These are phyloP conservation scores for Pipistrellus kuhlii DNA, from an alignment of 2,797 vertebrate genomes.

Conservation along the genomic window DNA sequence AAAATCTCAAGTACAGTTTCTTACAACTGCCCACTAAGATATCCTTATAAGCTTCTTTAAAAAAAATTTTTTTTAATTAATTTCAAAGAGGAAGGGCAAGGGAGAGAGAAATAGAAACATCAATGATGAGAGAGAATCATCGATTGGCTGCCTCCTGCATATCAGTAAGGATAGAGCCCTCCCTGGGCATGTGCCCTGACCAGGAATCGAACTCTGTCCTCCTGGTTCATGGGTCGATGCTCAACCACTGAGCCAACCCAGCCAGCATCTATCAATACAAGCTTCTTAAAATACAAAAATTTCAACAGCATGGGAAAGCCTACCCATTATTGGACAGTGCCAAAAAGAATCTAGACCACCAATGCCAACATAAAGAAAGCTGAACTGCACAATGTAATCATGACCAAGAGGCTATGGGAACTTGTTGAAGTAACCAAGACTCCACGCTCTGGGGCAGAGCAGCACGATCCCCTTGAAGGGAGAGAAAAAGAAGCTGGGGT, in stretches of 20 bases:
- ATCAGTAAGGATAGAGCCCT: no score
- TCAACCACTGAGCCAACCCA: no score
- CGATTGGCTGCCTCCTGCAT: no score
- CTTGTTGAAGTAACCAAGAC: neutral
- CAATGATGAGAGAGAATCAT: no score
- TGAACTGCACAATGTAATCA: neutral
- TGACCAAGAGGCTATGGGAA: neutral
- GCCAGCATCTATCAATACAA: neutral
- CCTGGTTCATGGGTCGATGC: no score
- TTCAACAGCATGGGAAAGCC: neutral
- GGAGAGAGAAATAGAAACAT: no score
- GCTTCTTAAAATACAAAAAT: neutral
- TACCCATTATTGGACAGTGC: neutral
- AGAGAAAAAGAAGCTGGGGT: neutral
- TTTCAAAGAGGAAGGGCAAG: no score
- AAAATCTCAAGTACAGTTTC: neutral
- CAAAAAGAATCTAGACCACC: neutral
- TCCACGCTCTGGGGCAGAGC: neutral
- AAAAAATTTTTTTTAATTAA: no score
- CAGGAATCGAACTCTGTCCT: no score
- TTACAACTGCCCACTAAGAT: neutral
- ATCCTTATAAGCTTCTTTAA: neutral
- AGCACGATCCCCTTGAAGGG: neutral
- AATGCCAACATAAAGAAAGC: neutral
- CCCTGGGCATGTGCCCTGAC: no score